Conservation (phyloP, 2,113 vertebrate species). For the Odontophorus gujanensis region DNA sequence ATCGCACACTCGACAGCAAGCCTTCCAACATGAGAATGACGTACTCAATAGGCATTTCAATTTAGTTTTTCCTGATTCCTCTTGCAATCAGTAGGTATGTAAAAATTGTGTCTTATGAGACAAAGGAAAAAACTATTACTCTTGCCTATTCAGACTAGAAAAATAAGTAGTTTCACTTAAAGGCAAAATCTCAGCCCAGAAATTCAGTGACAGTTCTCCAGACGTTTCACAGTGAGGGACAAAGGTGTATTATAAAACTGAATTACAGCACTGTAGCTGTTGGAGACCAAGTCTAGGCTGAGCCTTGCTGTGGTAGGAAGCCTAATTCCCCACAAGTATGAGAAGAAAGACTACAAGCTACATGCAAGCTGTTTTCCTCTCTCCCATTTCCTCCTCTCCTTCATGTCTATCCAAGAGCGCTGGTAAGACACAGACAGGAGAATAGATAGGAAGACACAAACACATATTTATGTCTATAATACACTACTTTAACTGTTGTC, state of each 20-base stretch:
- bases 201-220: not conserved
- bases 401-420: not conserved
- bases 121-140: not conserved
- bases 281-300: not conserved
- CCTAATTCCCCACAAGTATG: not conserved
- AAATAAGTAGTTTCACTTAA: not conserved
- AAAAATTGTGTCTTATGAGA: not conserved
- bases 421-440: not conserved
- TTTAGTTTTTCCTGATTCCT: not conserved
- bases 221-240: not conserved
- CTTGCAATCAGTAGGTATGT: not conserved
- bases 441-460: not conserved
- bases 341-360: not conserved
- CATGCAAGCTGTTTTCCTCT: not conserved
- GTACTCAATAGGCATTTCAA: not conserved
- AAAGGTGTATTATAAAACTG: not conserved
- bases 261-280: not conserved
- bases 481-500: not conserved
- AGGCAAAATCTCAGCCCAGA: not conserved
- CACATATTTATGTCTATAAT: not conserved
- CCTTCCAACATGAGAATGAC: not conserved
- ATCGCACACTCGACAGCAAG: not conserved
- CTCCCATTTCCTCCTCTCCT: not conserved
- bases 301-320: not conserved
- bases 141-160: not conserved